A percentile compares a stretch with the other conserved stretches of the same genome.
Conservation (phyloP, 1,140 invertebrate genomes). For the Rhynchophorus ferrugineus region DNA sequence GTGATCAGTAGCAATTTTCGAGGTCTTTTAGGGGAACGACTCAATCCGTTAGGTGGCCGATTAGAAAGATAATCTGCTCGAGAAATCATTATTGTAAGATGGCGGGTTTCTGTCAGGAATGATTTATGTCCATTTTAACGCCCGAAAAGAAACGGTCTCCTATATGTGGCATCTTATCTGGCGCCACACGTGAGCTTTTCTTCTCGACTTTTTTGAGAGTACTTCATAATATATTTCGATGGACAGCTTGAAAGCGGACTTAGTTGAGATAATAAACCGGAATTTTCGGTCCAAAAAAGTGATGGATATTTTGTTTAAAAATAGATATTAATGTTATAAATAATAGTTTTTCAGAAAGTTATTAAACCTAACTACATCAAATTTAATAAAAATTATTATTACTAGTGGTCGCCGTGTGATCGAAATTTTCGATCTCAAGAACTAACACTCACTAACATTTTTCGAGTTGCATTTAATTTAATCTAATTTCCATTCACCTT, state of each 20-base stretch:
- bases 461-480: too few relatives aligned
- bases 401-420: too few relatives aligned
- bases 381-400: too few relatives aligned
- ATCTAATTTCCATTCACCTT: too few relatives aligned
- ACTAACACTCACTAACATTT: too few relatives aligned
- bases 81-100: slow-evolving; percentile 25
- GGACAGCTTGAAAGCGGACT: slow-evolving; percentile 8
- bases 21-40: slow-evolving; percentile 11
- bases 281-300: background rate
- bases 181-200: slow-evolving; percentile 12
- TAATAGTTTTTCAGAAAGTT: too few relatives aligned
- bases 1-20: slow-evolving; percentile 16
- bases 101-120: slow-evolving; percentile 18
- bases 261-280: slow-evolving; percentile 7
- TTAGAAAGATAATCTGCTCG: slow-evolving; percentile 23
- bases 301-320: background rate
- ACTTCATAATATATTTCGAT: slow-evolving; percentile 6
- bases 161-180: slow-evolving; percentile 21
- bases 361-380: too few relatives aligned
- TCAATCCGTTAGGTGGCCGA: slow-evolving; percentile 23
- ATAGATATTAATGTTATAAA: too few relatives aligned
- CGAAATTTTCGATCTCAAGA: too few relatives aligned
- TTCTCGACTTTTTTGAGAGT: slow-evolving; percentile 15
- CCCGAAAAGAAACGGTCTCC: slow-evolving; percentile 19
- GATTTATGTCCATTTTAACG: slow-evolving; percentile 24